phyloP scores from a whole-genome alignment of 2,888 invertebrate genomes.

The Eupithecia exiguata region DNA sequence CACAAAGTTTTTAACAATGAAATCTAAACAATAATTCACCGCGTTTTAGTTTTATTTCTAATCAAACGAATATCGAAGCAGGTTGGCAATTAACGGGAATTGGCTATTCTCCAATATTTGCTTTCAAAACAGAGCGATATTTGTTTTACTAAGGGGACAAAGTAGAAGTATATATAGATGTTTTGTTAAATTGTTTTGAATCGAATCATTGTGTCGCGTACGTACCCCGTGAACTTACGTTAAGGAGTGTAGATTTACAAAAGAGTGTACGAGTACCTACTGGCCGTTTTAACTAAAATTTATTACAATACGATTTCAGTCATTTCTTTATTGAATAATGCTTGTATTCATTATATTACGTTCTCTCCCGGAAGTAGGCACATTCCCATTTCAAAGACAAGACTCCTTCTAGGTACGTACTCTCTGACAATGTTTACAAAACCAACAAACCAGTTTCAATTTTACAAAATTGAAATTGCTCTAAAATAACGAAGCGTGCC shows the following conservation, averaged over 20 bases:
- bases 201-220: background rate
- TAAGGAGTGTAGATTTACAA: background rate
- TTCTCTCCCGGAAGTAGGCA: too few species aligned
- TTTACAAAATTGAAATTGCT: background rate
- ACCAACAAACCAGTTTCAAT: background rate
- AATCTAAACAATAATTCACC: background rate
- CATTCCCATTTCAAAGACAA: too few species aligned
- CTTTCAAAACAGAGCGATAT: constrained; percentile 19
- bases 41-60: constrained; percentile 47
- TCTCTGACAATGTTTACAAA: background rate
- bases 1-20: constrained; percentile 5
- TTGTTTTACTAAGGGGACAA: background rate
- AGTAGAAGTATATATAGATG: background rate
- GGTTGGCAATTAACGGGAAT: constrained; percentile 45
- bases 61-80: constrained; percentile 53
- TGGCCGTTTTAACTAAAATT: too few species aligned
- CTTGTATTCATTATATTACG: too few species aligned
- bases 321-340: too few species aligned
- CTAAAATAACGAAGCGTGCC: constrained; percentile 3
- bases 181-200: background rate
- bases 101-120: constrained; percentile 59
- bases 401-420: too few species aligned
- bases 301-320: too few species aligned
- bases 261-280: too few species aligned
- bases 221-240: background rate